A percentile compares a stretch with the other conserved stretches of the same genome.
Conservation (phyloP, 1,140 invertebrate species). For the Aphelenchoides besseyi region DNA sequence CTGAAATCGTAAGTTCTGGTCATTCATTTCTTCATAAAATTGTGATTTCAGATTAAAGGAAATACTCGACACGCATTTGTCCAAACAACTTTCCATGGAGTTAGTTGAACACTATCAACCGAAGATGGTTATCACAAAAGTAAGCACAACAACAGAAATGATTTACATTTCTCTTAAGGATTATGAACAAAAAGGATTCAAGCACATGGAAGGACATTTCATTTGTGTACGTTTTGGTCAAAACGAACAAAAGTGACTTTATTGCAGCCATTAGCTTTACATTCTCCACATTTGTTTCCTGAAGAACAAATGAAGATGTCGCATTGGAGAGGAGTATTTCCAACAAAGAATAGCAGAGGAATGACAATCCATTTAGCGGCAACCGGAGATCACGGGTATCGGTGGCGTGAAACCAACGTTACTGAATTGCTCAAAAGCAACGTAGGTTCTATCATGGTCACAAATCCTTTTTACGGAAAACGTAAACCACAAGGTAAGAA, state of each 20-base stretch:
- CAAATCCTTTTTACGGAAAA: conserved; percentile 91
- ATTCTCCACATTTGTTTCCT: conserved; percentile 81
- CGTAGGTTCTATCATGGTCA: conserved; percentile 86
- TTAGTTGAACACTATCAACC: conserved; percentile 48
- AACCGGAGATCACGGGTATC: conserved; percentile 93
- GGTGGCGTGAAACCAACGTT: conserved; percentile 80
- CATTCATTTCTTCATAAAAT: conserved; percentile 20
- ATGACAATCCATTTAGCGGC: conserved; percentile 87
- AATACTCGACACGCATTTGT: conserved; percentile 40
- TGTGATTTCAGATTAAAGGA: conserved; percentile 43
- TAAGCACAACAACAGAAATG: conserved; percentile 63
- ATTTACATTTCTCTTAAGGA: no score
- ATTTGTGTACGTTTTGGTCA: no score
- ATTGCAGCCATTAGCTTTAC: conserved; percentile 76
- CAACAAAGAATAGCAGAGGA: conserved; percentile 24
- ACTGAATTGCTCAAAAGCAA: conserved; percentile 71
- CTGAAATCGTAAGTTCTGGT: conserved; percentile 74
- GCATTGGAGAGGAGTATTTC: conserved; percentile 50
- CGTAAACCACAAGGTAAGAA: conserved; percentile 84
- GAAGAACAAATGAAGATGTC: conserved; percentile 79
- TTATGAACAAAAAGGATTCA: conserved; percentile 73
- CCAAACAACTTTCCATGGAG: conserved; percentile 41
- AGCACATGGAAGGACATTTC: conserved; percentile 81
- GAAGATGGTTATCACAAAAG: conserved; percentile 74
- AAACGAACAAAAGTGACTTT: no score